Conservation (phyloP, 2,113 vertebrate species). For the Hiodon tergisus region DNA sequence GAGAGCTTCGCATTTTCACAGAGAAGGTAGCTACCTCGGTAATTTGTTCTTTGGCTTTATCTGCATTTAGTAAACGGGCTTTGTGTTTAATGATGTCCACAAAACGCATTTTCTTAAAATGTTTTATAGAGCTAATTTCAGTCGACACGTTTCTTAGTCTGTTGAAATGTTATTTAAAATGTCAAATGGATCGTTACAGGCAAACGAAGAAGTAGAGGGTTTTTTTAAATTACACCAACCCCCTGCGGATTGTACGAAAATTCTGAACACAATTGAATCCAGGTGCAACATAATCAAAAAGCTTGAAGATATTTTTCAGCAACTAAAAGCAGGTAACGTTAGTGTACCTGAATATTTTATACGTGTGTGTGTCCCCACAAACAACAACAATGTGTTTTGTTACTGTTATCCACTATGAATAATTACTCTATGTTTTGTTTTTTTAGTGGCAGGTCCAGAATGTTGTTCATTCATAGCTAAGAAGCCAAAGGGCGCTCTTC, state of each 20-base stretch:
- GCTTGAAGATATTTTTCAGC: slow-evolving; percentile 36
- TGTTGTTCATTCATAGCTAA: slow-evolving; percentile 17
- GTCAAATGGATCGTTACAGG: slow-evolving; percentile 29
- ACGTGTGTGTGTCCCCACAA: neutral
- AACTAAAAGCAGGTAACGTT: slow-evolving; percentile 39
- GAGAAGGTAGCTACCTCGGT: neutral
- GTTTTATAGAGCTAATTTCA: too few species aligned
- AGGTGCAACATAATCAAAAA: slow-evolving; percentile 37
- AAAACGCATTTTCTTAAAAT: too few species aligned
- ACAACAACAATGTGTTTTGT: neutral
- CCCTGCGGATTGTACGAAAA: slow-evolving; percentile 21
- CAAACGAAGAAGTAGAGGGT: slow-evolving; percentile 40
- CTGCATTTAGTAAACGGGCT: too few species aligned
- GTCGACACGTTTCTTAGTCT: too few species aligned
- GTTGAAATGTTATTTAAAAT: too few species aligned
- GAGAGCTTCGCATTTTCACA: neutral
- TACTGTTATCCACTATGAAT: neutral
- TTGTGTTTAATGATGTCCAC: too few species aligned
- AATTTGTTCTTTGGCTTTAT: neutral
- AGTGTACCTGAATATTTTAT: neutral
- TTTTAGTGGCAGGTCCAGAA: slow-evolving; percentile 30
- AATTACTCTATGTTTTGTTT: neutral
- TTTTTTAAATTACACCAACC: slow-evolving; percentile 34
- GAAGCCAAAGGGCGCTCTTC: slow-evolving; percentile 10
- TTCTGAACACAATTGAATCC: slow-evolving; percentile 35